Evolutionary conservation across 37 sponge, comb jelly and placozoan species (phyloP), one percentile per base, ranked within the genome.

Genomic region (Tethya wilhelma): DNA sequence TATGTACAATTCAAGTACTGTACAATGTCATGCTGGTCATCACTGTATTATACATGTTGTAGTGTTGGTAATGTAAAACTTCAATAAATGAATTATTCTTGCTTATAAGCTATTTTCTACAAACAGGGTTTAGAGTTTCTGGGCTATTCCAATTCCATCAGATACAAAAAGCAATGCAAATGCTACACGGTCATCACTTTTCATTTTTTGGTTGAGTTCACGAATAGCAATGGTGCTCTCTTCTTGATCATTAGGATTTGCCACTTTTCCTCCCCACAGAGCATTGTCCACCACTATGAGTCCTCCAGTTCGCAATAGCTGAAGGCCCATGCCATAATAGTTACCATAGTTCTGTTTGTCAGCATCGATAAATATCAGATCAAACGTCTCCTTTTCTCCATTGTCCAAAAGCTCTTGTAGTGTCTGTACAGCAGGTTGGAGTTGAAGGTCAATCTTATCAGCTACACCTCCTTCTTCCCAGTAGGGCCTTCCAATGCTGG

Each of bases 331-430:
- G 31, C 90, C 85, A 34, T 59, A 87, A 38, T 96, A 96, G 26
- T 62, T 71, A 0, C 40, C 57, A 43, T 93, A 93, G 45, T 84
- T 90, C 20, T n/a, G 25, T 49, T 96, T 96, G 69, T 90, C 91
- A 11, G 97, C 97, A 71, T 96, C 97, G 23, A 96, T 60, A 64
- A 96, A 96, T 28, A 78, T 67, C 14, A 96, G 44, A 46, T 96
- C 97, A 78, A 63, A 96, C 12, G 95, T 93, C 0, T 78, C 95
- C 42, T 62, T 58, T 45, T 93, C 96, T 31, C 94, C 96, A 29
- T 49, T 41, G 17, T 84, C 88, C 64, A 93, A 68, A 73, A 96
- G 60, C 39, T 87, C 89, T 37, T 90, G 77, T 8, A 96, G 69
- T 4, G 91, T 94, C 34, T 86, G 53, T 0, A 38, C 40, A n/a